These are phyloP conservation scores for Illadopsis cleaveri DNA, from an alignment of 2,113 vertebrate species.

Conservation along the genomic window DNA sequence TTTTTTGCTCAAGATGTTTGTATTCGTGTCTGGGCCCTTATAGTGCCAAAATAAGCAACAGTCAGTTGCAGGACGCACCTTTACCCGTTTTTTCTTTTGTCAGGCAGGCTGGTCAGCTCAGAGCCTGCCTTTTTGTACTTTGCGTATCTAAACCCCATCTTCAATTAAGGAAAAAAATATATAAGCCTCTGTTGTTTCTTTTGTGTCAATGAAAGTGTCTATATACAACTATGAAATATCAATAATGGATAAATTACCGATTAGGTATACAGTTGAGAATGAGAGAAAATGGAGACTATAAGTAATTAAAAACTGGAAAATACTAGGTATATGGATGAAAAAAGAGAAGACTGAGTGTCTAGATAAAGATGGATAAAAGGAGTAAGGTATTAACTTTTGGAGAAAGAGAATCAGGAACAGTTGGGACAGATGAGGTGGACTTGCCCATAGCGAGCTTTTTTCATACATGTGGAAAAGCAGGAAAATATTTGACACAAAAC, in stretches of 20 bases:
- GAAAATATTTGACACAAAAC: not conserved
- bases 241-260: not conserved
- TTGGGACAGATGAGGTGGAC: not conserved
- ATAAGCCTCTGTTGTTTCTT: not conserved
- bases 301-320: constrained; percentile 9
- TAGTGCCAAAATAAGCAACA: not conserved
- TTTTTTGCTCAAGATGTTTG: not conserved
- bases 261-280: not conserved
- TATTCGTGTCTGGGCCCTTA: not conserved
- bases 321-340: not conserved
- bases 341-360: not conserved
- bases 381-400: not conserved
- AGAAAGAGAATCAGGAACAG: not conserved
- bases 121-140: not conserved
- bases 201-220: not conserved
- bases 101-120: not conserved
- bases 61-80: not conserved
- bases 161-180: not conserved
- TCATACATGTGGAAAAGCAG: not conserved
- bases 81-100: not conserved
- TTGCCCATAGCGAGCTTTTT: accelerated
- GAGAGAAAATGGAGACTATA: not conserved
- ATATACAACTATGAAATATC: not conserved
- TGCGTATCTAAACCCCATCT: not conserved
- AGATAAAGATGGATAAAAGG: not conserved